Evolutionary conservation across 2,888 invertebrate genomes (phyloP).

Genomic region (Bimastos eiseni): DNA sequence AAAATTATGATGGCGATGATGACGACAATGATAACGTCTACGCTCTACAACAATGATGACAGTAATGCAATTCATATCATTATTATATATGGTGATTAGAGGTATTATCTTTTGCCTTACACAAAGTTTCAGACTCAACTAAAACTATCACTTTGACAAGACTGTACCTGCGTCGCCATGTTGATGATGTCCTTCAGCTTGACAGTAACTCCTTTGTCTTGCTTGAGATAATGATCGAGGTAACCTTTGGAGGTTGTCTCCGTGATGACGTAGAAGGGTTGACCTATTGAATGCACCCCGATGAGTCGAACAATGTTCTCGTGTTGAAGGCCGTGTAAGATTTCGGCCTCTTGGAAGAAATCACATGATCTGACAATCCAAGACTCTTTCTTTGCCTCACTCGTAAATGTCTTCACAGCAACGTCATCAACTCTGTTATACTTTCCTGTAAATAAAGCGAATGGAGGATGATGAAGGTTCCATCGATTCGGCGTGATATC

Average conservation of each 20-base stretch:
- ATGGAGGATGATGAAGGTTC: neutral
- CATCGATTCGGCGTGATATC: too few species aligned
- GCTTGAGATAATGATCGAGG: neutral
- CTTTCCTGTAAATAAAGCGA: neutral
- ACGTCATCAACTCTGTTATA: neutral
- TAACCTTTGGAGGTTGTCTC: neutral
- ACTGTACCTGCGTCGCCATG: neutral
- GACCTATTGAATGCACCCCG: neutral
- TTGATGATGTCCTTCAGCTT: neutral
- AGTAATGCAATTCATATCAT: neutral
- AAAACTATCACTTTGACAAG: too few species aligned
- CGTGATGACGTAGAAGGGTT: neutral
- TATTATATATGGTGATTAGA: too few species aligned
- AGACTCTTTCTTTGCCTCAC: neutral
- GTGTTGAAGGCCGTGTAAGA: neutral
- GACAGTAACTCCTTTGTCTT: neutral
- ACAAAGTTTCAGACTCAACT: too few species aligned
- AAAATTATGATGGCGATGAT: neutral
- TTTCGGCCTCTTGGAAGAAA: neutral
- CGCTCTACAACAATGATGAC: neutral
- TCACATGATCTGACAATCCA: neutral
- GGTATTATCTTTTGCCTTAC: too few species aligned
- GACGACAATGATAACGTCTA: neutral
- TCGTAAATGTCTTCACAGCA: neutral
- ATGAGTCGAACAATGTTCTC: neutral